These are phyloP conservation scores for Motacilla tschutschensis DNA, from an alignment of 2,113 vertebrate species.

Conservation along the genomic window DNA sequence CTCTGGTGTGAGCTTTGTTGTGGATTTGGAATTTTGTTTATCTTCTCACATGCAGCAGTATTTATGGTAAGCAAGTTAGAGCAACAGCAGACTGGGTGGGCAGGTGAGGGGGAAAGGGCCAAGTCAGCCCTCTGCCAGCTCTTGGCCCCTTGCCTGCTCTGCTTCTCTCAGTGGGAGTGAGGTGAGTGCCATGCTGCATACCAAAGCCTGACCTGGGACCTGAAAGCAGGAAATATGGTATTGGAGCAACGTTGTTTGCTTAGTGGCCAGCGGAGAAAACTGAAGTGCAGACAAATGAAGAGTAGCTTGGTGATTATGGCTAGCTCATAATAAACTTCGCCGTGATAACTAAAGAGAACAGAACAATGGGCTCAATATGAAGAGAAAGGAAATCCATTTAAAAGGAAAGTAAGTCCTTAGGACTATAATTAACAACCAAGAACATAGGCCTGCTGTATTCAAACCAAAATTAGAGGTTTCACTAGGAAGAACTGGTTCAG, in stretches of 20 bases:
- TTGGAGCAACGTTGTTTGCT: background rate
- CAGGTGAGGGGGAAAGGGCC: background rate
- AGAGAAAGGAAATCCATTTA: background rate
- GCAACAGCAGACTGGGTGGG: background rate
- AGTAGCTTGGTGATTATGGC: background rate
- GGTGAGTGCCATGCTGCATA: background rate
- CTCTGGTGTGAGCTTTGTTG: background rate
- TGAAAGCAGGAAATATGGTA: background rate
- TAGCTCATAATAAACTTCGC: background rate
- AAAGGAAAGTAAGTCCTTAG: background rate
- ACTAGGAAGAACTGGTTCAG: background rate
- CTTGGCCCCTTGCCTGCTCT: background rate
- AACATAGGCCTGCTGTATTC: background rate
- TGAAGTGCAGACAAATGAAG: background rate
- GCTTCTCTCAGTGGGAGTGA: fast-evolving
- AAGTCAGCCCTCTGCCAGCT: background rate
- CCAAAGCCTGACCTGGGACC: background rate
- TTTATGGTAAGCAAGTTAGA: background rate
- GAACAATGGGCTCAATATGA: background rate
- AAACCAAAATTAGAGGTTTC: background rate
- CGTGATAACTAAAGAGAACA: background rate
- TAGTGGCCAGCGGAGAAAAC: background rate
- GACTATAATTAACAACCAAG: background rate
- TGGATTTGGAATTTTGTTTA: conserved; percentile 4
- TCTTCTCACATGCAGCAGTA: background rate